Evolutionary conservation across 2,888 invertebrate genomes (phyloP).

Genomic region (Pseudococcus longispinus): DNA sequence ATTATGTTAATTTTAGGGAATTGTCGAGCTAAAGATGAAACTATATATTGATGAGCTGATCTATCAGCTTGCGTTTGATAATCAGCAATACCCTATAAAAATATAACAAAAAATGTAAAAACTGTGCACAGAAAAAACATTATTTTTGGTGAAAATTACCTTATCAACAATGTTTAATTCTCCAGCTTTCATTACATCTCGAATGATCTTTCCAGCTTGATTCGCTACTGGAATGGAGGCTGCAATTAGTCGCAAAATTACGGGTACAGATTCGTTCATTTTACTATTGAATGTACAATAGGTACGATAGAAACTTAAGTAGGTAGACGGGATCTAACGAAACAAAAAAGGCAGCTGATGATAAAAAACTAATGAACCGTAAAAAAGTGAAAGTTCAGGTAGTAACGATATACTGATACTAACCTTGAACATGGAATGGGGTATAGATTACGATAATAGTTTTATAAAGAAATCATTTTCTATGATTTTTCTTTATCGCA

Average conservation of each 20-base stretch:
- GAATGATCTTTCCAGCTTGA: slow-evolving; percentile 86
- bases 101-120: slow-evolving; percentile 48
- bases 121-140: background rate
- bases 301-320: background rate
- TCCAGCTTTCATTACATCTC: slow-evolving; percentile 88
- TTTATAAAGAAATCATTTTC: background rate
- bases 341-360: background rate
- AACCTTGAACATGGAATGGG: slow-evolving; percentile 15
- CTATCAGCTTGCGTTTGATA: slow-evolving; percentile 98
- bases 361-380: background rate
- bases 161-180: slow-evolving; percentile 92
- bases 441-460: slow-evolving; percentile 7
- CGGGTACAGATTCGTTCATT: slow-evolving; percentile 62
- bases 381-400: background rate
- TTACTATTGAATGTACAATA: background rate
- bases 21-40: slow-evolving; percentile 81
- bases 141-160: slow-evolving; percentile 64
- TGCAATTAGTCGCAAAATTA: slow-evolving; percentile 76
- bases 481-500: background rate
- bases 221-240: slow-evolving; percentile 81
- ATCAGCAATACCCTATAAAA: slow-evolving; percentile 76
- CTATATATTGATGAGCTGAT: slow-evolving; percentile 91
- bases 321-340: background rate
- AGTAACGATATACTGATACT: background rate
- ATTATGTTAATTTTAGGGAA: slow-evolving; percentile 86